These are phyloP conservation scores for Anolis carolinensis DNA, from an alignment of 2,113 vertebrate species.

Conservation along the genomic window DNA sequence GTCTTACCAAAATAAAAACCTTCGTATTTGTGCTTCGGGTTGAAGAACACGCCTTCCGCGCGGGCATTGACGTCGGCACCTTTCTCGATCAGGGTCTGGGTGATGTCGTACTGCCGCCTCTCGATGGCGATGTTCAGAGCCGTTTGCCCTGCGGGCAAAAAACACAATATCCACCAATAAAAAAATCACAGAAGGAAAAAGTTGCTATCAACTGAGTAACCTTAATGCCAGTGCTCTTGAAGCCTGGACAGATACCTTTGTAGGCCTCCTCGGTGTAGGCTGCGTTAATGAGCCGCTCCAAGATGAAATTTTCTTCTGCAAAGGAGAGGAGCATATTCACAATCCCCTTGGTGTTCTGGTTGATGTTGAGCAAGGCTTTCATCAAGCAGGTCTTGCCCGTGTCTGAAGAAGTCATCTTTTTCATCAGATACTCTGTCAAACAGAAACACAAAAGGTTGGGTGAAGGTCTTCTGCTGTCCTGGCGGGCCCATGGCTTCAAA, in stretches of 20 bases:
- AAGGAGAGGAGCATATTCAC: conserved; percentile 74
- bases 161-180: neutral
- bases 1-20: conserved; percentile 85
- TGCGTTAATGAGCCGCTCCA: conserved; percentile 79
- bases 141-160: conserved; percentile 72
- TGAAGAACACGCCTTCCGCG: conserved; percentile 82
- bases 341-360: conserved; percentile 72
- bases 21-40: conserved; percentile 80
- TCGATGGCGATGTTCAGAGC: conserved; percentile 83
- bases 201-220: no score
- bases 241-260: conserved; percentile 68
- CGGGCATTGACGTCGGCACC: conserved; percentile 80
- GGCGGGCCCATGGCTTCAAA: no score
- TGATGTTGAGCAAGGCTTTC: conserved; percentile 84
- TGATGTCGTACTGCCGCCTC: conserved; percentile 78
- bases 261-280: conserved; percentile 82
- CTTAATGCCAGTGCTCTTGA: neutral
- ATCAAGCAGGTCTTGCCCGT: conserved; percentile 84
- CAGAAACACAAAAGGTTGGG: no score
- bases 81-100: conserved; percentile 75
- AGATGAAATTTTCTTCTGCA: conserved; percentile 74
- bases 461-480: no score
- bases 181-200: neutral
- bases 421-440: conserved; percentile 78
- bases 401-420: conserved; percentile 77